Evolutionary conservation across 64 coral and sea anemone species (phyloP), one percentile per base, ranked within the genome.

Genomic region (Montipora capricornis): DNA sequence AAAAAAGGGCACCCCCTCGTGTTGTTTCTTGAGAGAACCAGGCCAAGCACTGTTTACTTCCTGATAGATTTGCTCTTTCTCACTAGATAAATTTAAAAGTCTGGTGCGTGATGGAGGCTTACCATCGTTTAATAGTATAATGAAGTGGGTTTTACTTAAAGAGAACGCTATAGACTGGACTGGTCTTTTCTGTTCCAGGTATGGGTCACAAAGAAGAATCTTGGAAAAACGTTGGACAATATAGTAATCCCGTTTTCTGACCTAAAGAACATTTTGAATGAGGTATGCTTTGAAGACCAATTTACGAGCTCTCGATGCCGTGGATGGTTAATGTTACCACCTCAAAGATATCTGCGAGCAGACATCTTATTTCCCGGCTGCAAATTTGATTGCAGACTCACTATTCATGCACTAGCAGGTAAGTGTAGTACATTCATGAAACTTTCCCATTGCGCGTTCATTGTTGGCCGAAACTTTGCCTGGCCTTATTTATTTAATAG

Each of bases 341-440:
- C 52, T 16, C 20, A 24, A 82, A 62, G 24, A 44, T 82, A 61
- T 82, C 11, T 82, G 26, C 80, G 16, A 3, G 80, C 58, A 13
- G 57, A 66, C 11, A 82, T 82, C 60, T 64, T 82, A 24, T 82
- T 82, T 82, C 80, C 80, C 3, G 57, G 80, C 12, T 82, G 80
- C 29, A 58, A 82, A 15, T 82, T 82, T 82, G 80, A 82, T 62
- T 82, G 80, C 12, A 82, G 80, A 55, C 15, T 82, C 8, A 82
- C 80, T 5, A 82, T 62, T 55, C 55, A 4, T 17, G 80, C 24
- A 26, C 24, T 0, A 26, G 24, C 24, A 26, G 24, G 24, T 26
- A 26, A 0, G 24, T 26, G 24, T 0, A 26, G 24, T 0, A 26
- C 0, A 26, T 0, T 53, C 0, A 53, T 8, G 37, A 17, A 4